These are phyloP conservation scores for Mohoua ochrocephala DNA, from an alignment of 2,113 vertebrate species.

Conservation along the genomic window DNA sequence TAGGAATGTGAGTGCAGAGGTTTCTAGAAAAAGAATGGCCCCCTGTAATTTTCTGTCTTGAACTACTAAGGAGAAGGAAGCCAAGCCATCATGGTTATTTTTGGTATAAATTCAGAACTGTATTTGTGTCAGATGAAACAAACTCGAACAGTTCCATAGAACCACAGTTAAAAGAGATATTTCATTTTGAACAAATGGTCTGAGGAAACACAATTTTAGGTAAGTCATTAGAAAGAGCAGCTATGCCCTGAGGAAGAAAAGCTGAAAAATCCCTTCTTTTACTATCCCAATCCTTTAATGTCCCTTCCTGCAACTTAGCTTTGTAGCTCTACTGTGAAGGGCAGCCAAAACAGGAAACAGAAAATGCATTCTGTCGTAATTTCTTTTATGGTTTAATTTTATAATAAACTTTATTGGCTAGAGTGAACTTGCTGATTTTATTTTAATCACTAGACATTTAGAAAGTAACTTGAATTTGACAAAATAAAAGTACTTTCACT, in stretches of 20 bases:
- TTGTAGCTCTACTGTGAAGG: not conserved
- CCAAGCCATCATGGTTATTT: not conserved
- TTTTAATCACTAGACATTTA: not conserved
- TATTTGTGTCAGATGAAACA: not conserved
- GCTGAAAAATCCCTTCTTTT: not conserved
- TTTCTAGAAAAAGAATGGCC: not conserved
- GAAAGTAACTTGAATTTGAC: not conserved
- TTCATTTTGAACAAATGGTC: not conserved
- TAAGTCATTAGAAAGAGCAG: not conserved
- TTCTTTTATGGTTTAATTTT: not conserved
- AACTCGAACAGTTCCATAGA: not conserved
- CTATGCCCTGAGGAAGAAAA: not conserved
- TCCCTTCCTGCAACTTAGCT: not conserved
- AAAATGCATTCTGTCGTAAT: not conserved
- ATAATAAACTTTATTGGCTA: not conserved
- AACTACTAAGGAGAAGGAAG: not conserved
- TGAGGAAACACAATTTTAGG: not conserved
- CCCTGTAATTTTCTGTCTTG: not conserved
- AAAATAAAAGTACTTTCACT: not conserved
- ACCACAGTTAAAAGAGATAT: not conserved
- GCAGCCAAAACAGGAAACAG: not conserved
- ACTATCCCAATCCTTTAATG: not conserved
- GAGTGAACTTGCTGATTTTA: not conserved
- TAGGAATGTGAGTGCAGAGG: not conserved
- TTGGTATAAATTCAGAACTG: not conserved